Evolutionary conservation across 1,140 invertebrate genomes (phyloP).

Genomic region (Chrysomallon squamiferum): DNA sequence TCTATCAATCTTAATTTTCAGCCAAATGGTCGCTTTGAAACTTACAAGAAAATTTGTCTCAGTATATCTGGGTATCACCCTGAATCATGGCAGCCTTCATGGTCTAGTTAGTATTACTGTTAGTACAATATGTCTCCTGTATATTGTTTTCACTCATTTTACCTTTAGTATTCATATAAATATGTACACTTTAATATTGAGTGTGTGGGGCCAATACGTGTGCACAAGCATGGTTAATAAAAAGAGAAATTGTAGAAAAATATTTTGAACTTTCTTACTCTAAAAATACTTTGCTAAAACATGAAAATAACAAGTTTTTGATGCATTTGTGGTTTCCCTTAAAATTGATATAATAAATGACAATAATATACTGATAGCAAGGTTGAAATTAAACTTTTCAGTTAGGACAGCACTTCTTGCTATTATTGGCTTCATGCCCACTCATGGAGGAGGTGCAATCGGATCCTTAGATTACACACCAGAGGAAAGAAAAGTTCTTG

Average conservation of each 20-base stretch:
- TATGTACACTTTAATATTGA: too few species aligned
- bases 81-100: constrained; percentile 96
- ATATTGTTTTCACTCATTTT: background rate
- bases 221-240: too few species aligned
- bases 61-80: constrained; percentile 98
- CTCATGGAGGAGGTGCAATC: constrained; percentile 82
- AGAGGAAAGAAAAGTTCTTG: constrained; percentile 82
- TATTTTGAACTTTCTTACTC: too few species aligned
- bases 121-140: background rate
- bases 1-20: constrained; percentile 63
- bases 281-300: too few species aligned
- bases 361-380: too few species aligned
- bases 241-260: too few species aligned
- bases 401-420: constrained; percentile 90
- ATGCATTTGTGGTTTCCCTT: too few species aligned
- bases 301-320: too few species aligned
- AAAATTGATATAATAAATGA: too few species aligned
- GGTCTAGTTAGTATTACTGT: constrained; percentile 73
- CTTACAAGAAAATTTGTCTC: constrained; percentile 93
- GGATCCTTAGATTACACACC: constrained; percentile 87
- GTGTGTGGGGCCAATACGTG: too few species aligned
- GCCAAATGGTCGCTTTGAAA: constrained; percentile 95
- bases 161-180: too few species aligned
- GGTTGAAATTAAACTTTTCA: constrained; percentile 64
- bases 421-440: constrained; percentile 92